Percentiles rank a stretch among this genome's conserved stretches.
Conservation (phyloP, 2,797 vertebrate species). For the Eospalax fontanierii region DNA sequence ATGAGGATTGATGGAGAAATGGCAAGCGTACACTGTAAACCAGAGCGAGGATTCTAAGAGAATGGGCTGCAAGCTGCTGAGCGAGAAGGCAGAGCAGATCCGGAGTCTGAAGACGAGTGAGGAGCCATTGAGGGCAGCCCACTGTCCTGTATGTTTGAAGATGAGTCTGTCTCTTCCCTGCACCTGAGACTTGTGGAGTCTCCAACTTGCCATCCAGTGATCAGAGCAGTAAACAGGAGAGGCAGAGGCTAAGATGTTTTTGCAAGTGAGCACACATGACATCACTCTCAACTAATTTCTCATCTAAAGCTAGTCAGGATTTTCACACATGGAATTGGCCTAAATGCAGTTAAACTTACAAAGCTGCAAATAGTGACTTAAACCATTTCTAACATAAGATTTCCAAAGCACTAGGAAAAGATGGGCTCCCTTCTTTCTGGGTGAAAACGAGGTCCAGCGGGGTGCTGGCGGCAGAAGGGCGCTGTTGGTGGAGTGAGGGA, state of each 20-base stretch:
- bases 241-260: not conserved
- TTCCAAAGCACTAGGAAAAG: not conserved
- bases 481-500: not conserved
- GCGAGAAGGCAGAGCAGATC: not conserved
- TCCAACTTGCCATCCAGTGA: not conserved
- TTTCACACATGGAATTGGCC: not conserved
- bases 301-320: not conserved
- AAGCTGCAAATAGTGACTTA: not conserved
- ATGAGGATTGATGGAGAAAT: not conserved
- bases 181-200: not conserved
- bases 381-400: not conserved
- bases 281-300: not conserved
- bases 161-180: not conserved
- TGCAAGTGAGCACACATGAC: not conserved
- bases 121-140: not conserved
- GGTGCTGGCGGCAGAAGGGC: not conserved
- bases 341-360: not conserved
- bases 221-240: not conserved
- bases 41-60: not conserved
- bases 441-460: not conserved
- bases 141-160: not conserved
- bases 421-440: not conserved
- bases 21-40: not conserved
- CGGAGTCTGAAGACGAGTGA: not conserved
- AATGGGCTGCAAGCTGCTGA: not conserved